A percentile compares a stretch with the other conserved stretches of the same genome.
Evolutionary conservation across 2,113 vertebrate genomes (phyloP).

Genomic region (Euleptes europaea): DNA sequence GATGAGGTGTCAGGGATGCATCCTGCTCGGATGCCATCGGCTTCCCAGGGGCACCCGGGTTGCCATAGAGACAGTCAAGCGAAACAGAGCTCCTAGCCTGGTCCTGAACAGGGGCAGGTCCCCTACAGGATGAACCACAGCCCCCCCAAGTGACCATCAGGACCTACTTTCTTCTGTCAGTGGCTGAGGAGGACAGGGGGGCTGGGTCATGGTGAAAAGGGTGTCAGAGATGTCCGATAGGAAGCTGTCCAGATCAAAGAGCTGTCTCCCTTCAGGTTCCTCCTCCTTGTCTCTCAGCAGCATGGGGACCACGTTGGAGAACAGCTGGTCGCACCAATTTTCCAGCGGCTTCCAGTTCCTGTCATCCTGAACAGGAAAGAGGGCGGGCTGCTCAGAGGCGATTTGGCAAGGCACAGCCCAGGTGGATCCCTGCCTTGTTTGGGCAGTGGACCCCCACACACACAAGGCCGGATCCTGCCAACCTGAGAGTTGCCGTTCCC

Average conservation of each 20-base stretch:
- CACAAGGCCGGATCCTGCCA: background rate
- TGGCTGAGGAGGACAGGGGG: conserved; percentile 71
- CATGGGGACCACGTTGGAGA: conserved; percentile 82
- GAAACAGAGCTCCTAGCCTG: no score
- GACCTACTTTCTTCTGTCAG: conserved; percentile 81
- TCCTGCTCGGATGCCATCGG: background rate
- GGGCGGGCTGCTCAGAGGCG: background rate
- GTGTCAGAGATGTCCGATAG: conserved; percentile 97
- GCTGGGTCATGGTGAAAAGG: conserved; percentile 95
- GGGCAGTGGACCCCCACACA: background rate
- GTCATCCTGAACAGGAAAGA: conserved; percentile 72
- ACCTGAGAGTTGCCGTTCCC: background rate
- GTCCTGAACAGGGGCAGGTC: no score
- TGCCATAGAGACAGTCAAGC: background rate
- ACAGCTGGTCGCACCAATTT: conserved; percentile 88
- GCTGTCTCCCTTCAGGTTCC: conserved; percentile 73
- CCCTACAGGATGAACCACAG: background rate
- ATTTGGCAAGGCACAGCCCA: background rate
- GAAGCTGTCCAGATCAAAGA: conserved; percentile 91
- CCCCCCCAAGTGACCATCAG: background rate
- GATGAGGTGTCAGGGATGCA: no score
- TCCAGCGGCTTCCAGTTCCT: conserved; percentile 79
- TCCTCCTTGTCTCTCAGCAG: conserved; percentile 80
- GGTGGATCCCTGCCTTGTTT: background rate
- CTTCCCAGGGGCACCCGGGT: background rate